Evolutionary conservation across 2,888 invertebrate species (phyloP).

Genomic region (Scaptomyza cyrtandrae): DNA sequence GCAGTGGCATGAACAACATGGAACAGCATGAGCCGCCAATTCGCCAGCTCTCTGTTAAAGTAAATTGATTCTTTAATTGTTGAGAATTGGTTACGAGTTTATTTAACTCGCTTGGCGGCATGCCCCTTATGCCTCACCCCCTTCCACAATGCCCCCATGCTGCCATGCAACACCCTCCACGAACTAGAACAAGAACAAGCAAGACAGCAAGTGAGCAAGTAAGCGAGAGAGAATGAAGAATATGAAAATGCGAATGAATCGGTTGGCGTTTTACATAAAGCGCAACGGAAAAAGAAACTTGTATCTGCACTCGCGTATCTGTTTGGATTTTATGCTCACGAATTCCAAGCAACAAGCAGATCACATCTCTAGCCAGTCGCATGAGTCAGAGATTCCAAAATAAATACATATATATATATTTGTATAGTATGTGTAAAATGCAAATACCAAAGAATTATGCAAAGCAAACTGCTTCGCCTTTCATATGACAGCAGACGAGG

Average conservation of each 20-base stretch:
- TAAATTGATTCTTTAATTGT: conserved; percentile 79
- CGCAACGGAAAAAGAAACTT: conserved; percentile 22
- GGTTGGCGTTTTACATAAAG: conserved; percentile 44
- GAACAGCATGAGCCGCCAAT: conserved; percentile 44
- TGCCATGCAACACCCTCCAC: conserved; percentile 28
- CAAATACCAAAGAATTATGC: conserved; percentile 67
- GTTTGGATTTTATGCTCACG: conserved; percentile 14
- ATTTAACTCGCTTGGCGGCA: conserved; percentile 67
- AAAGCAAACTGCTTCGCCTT: conserved; percentile 30
- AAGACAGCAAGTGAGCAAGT: neutral
- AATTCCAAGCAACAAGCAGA: conserved; percentile 25
- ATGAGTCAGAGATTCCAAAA: conserved; percentile 68
- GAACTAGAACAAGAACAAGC: conserved; percentile 20
- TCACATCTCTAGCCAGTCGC: conserved; percentile 8
- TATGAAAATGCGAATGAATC: conserved; percentile 37
- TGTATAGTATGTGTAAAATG: conserved; percentile 25
- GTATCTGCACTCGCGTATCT: conserved; percentile 41
- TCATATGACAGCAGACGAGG: neutral
- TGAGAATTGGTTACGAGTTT: conserved; percentile 78
- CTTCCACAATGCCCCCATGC: conserved; percentile 65
- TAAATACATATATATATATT: conserved; percentile 42
- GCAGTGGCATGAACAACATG: conserved; percentile 19
- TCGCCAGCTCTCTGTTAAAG: conserved; percentile 76
- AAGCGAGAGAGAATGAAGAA: neutral
- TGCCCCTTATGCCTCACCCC: conserved; percentile 38